phyloP scores from a whole-genome alignment of 2,888 invertebrate species.

The Graphium colonna region DNA sequence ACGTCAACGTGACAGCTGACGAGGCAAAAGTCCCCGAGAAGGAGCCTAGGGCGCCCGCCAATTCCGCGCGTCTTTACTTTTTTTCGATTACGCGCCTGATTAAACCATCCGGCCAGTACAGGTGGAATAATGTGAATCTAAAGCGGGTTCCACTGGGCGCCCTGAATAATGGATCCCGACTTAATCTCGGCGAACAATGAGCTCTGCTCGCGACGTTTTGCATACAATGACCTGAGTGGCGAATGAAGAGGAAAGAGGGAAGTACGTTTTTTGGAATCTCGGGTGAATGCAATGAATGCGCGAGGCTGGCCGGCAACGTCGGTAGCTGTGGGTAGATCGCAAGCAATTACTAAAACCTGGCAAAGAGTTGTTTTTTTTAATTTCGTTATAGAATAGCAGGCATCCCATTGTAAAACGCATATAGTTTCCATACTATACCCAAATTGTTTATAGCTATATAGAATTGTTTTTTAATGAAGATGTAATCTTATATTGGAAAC shows the following conservation, averaged over 20 bases:
- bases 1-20: too few relatives aligned
- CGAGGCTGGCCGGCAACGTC: background rate
- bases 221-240: constrained; percentile 65
- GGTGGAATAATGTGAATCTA: constrained; percentile 35
- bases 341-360: too few relatives aligned
- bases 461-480: too few relatives aligned
- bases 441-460: too few relatives aligned
- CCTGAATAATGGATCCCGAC: constrained; percentile 61
- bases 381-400: too few relatives aligned
- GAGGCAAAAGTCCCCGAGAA: constrained; percentile 2
- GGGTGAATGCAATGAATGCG: too few relatives aligned
- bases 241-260: constrained; percentile 32
- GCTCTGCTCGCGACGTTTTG: constrained; percentile 68
- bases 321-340: too few relatives aligned
- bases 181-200: constrained; percentile 73
- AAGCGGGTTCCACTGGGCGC: constrained; percentile 48
- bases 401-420: too few relatives aligned
- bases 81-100: constrained; percentile 69
- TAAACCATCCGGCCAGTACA: constrained; percentile 41
- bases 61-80: constrained; percentile 55
- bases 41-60: constrained; percentile 24
- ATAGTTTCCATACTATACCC: too few relatives aligned
- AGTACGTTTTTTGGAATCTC: too few relatives aligned
- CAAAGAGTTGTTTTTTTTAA: too few relatives aligned
- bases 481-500: too few relatives aligned